These are phyloP conservation scores for Drosophila ochracea DNA, from an alignment of 2,888 invertebrate genomes.

Conservation along the genomic window DNA sequence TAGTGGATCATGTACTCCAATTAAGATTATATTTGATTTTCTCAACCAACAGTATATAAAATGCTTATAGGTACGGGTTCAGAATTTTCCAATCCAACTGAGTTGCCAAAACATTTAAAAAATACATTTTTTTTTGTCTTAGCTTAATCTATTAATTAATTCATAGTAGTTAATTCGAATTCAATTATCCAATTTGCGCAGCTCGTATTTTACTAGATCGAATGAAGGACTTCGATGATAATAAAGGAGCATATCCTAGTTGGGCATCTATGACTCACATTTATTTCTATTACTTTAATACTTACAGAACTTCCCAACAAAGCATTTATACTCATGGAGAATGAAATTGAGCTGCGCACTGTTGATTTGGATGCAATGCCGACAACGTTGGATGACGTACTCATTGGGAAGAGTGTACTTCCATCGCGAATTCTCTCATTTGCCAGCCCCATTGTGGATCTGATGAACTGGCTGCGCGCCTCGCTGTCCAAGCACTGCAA, in stretches of 20 bases:
- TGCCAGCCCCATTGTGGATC: conserved; percentile 80
- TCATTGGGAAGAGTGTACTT: conserved; percentile 80
- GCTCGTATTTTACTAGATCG: background rate
- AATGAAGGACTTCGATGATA: background rate
- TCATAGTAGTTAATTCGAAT: background rate
- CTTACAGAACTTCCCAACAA: conserved; percentile 83
- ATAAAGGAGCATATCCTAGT: background rate
- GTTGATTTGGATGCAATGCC: conserved; percentile 79
- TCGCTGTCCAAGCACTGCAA: conserved; percentile 83
- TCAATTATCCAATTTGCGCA: background rate
- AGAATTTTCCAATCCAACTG: too few relatives aligned
- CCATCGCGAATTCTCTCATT: conserved; percentile 83
- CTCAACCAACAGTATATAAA: background rate
- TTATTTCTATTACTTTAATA: fast-evolving
- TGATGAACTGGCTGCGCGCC: conserved; percentile 82
- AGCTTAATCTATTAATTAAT: background rate
- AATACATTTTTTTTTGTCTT: background rate
- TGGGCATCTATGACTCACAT: background rate
- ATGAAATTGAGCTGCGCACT: conserved; percentile 81
- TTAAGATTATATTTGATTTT: background rate
- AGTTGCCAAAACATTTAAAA: background rate
- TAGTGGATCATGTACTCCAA: background rate
- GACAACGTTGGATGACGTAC: conserved; percentile 74
- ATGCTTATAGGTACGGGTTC: background rate
- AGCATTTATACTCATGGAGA: conserved; percentile 83